Percentiles rank a stretch among this genome's conserved stretches.
phyloP scores from a whole-genome alignment of 2,113 vertebrate genomes.

The Sialia sialis region DNA sequence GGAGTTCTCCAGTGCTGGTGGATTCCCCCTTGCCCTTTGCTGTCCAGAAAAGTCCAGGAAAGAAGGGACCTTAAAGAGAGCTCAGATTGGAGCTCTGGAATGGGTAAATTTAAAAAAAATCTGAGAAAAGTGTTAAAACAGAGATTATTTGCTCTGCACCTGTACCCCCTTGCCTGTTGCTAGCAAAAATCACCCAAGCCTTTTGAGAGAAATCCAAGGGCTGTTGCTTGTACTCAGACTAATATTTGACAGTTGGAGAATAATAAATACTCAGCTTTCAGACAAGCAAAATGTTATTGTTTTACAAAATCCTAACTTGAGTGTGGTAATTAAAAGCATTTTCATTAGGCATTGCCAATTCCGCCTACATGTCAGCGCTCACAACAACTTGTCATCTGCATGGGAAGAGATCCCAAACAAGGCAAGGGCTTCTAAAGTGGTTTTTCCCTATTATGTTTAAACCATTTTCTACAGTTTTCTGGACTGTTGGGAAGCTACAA shows the following conservation, averaged over 20 bases:
- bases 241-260: slow-evolving; percentile 23
- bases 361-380: slow-evolving; percentile 4
- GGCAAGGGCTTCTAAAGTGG: background rate
- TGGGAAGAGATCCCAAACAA: background rate
- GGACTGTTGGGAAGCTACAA: background rate
- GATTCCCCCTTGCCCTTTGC: background rate
- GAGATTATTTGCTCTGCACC: background rate
- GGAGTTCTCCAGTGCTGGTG: background rate
- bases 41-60: background rate
- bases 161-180: background rate
- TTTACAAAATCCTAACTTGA: slow-evolving; percentile 26
- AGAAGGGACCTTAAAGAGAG: background rate
- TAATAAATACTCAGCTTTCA: slow-evolving; percentile 30
- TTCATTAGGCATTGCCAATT: slow-evolving; percentile 37
- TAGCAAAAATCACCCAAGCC: background rate
- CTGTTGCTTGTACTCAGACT: background rate
- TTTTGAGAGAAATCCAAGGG: background rate
- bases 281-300: slow-evolving; percentile 56
- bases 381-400: background rate
- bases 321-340: slow-evolving; percentile 43
- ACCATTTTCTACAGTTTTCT: background rate
- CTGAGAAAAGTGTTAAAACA: background rate
- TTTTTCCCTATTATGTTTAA: background rate
- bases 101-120: background rate
- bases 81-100: background rate